Evolutionary conservation across 2,113 vertebrate species (phyloP).

Genomic region (Pan paniscus): DNA sequence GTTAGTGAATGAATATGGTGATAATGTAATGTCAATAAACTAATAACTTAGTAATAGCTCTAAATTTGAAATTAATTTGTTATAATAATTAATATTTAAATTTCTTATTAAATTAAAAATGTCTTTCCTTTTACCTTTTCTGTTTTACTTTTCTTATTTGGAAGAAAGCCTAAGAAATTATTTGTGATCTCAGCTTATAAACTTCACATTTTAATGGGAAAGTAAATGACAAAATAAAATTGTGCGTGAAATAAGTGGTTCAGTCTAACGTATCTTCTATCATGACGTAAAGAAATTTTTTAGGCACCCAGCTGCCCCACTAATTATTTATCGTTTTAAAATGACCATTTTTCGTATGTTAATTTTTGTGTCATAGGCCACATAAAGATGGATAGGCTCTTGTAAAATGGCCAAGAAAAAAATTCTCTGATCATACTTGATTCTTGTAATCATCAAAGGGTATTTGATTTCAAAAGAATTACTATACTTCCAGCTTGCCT

Average conservation of each 20-base stretch:
- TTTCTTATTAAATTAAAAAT: not conserved
- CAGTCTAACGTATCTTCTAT: not conserved
- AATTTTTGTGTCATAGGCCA: constrained; percentile 43
- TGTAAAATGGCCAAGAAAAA: constrained; percentile 20
- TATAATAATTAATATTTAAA: not conserved
- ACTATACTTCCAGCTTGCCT: constrained; percentile 64
- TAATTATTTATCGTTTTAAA: constrained; percentile 49
- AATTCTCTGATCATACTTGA: constrained; percentile 26
- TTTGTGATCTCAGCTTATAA: not conserved
- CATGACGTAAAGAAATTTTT: not conserved
- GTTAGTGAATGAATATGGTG: not conserved
- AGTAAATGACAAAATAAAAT: constrained; percentile 37
- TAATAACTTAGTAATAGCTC: not conserved
- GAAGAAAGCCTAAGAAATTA: not conserved
- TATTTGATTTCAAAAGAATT: constrained; percentile 65
- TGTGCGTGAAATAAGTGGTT: not conserved
- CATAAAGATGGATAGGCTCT: not conserved
- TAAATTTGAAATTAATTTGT: not conserved
- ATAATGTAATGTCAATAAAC: not conserved
- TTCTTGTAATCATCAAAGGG: constrained; percentile 45
- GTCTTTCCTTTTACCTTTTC: not conserved
- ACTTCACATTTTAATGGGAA: constrained; percentile 1
- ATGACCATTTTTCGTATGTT: constrained; percentile 9
- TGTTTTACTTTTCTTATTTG: not conserved
- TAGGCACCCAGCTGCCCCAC: not conserved